Evolutionary conservation across 2,888 invertebrate genomes (phyloP).

Genomic region (Nymphalis urticae): DNA sequence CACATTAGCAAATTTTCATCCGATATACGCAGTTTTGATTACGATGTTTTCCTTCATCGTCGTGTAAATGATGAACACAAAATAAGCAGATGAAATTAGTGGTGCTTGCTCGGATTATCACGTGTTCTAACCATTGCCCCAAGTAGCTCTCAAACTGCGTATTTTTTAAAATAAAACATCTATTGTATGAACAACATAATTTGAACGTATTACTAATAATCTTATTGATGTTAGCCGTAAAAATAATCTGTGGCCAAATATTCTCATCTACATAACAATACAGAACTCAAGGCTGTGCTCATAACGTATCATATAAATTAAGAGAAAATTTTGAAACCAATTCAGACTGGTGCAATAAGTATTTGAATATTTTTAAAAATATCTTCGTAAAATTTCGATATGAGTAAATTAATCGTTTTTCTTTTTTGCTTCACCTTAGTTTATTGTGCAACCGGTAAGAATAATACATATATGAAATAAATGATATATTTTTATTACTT

Average conservation of each 20-base stretch:
- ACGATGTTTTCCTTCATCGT: background rate
- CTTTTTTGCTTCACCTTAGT: constrained; percentile 16
- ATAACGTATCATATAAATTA: constrained; percentile 23
- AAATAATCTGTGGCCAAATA: constrained; percentile 9
- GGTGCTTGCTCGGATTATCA: too few relatives aligned
- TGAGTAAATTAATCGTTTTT: constrained; percentile 22
- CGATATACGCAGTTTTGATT: too few relatives aligned
- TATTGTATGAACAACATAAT: too few relatives aligned
- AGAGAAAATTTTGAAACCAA: constrained; percentile 13
- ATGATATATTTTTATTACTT: background rate
- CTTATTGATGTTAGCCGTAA: background rate
- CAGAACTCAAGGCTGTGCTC: constrained; percentile 23
- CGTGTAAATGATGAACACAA: too few relatives aligned
- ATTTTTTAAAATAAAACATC: too few relatives aligned
- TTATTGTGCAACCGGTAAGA: constrained; percentile 25
- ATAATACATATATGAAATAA: background rate
- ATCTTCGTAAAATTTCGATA: background rate
- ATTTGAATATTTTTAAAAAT: constrained; percentile 1
- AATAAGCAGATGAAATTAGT: too few relatives aligned
- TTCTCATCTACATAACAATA: constrained; percentile 29
- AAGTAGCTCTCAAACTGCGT: too few relatives aligned
- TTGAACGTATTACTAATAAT: too few relatives aligned
- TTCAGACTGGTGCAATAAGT: constrained; percentile 25
- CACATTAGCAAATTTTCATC: too few relatives aligned
- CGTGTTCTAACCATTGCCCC: too few relatives aligned